These are phyloP conservation scores for Habropoda laboriosa DNA, from an alignment of 1,140 invertebrate species.

Conservation along the genomic window DNA sequence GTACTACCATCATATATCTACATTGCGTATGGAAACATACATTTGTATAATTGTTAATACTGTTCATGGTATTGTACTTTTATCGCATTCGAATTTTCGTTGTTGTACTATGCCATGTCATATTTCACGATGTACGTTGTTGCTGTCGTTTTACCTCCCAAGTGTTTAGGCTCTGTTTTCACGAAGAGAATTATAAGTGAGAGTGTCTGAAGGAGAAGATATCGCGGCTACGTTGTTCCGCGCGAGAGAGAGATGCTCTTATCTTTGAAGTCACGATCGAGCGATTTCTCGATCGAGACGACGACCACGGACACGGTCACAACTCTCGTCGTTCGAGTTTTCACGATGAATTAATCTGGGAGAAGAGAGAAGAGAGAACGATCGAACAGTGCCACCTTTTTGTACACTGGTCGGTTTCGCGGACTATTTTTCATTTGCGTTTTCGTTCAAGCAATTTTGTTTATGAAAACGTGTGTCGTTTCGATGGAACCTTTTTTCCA, in stretches of 20 bases:
- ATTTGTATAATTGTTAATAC: slow-evolving; percentile 60
- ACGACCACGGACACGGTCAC: too few relatives aligned
- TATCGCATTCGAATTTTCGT: slow-evolving; percentile 70
- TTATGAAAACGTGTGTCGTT: neutral
- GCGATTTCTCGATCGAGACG: slow-evolving; percentile 76
- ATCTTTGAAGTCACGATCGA: slow-evolving; percentile 74
- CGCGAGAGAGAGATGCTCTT: too few relatives aligned
- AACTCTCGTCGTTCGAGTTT: neutral
- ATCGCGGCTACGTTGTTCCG: too few relatives aligned
- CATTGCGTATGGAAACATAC: slow-evolving; percentile 51
- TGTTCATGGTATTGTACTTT: slow-evolving; percentile 71
- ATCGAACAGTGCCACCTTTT: slow-evolving; percentile 56
- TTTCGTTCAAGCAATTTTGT: slow-evolving; percentile 51
- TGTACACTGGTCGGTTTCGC: slow-evolving; percentile 55
- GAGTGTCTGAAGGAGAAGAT: too few relatives aligned
- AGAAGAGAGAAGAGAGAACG: slow-evolving; percentile 59
- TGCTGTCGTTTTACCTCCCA: slow-evolving; percentile 66
- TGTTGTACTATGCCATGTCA: slow-evolving; percentile 71
- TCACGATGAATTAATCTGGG: neutral
- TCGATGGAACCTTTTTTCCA: too few relatives aligned
- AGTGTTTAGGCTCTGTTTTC: slow-evolving; percentile 75
- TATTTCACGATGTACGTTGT: slow-evolving; percentile 59
- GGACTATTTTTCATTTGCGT: slow-evolving; percentile 9
- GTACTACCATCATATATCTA: slow-evolving; percentile 52
- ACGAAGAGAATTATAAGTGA: slow-evolving; percentile 53